Conservation (phyloP, 2,797 vertebrate species). For the Limnodromus scolopaceus region DNA sequence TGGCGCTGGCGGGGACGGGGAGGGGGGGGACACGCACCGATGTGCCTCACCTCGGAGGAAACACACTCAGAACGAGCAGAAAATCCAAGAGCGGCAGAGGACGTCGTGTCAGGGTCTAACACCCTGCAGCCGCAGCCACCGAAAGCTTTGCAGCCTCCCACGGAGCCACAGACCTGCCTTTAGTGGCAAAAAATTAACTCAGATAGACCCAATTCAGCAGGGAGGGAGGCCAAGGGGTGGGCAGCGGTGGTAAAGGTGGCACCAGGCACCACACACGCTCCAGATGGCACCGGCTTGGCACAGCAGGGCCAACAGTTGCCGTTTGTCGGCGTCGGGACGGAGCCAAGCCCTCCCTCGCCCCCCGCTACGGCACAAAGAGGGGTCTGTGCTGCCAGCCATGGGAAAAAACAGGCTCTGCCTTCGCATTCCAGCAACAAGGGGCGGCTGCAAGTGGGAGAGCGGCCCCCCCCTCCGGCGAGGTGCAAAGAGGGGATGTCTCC, state of each 20-base stretch:
- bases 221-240: background rate
- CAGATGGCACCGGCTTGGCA: background rate
- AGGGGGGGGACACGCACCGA: background rate
- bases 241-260: background rate
- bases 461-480: fast-evolving
- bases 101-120: background rate
- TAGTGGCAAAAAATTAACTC: background rate
- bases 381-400: background rate
- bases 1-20: fast-evolving
- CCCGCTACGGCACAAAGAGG: background rate
- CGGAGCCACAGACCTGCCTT: background rate
- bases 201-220: background rate
- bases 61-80: background rate
- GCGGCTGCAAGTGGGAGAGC: fast-evolving
- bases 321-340: fast-evolving
- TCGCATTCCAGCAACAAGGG: background rate
- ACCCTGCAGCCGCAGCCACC: background rate
- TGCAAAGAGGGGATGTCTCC: background rate
- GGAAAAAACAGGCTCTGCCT: background rate
- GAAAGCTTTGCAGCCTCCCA: background rate
- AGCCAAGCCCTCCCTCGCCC: background rate
- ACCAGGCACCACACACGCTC: fast-evolving
- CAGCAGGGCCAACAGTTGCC: fast-evolving
- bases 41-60: background rate
- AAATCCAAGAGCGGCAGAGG: background rate